These are phyloP conservation scores for Neoseiulus cucumeris DNA, from an alignment of 1,140 invertebrate genomes.

Conservation along the genomic window DNA sequence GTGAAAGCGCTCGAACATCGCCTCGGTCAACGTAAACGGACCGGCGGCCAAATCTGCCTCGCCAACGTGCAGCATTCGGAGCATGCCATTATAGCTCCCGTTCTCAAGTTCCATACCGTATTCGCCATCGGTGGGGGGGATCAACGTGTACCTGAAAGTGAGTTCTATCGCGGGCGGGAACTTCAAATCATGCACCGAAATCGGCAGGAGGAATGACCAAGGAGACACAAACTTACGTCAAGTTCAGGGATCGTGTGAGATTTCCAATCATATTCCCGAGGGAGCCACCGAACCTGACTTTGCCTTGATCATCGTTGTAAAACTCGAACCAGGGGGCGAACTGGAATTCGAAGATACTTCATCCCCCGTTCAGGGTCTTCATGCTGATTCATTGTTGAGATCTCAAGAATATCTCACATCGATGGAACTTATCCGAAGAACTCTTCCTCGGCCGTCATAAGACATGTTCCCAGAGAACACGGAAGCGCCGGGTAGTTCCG, in stretches of 20 bases:
- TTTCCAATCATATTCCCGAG: neutral
- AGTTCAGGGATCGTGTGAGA: neutral
- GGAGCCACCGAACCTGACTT: neutral
- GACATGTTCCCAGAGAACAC: too few species aligned
- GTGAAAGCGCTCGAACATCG: neutral
- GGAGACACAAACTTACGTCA: neutral
- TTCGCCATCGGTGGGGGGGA: neutral
- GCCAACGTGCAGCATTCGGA: neutral
- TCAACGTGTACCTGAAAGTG: neutral
- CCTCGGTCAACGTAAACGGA: neutral
- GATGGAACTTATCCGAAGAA: too few species aligned
- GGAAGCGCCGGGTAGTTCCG: too few species aligned
- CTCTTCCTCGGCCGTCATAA: too few species aligned
- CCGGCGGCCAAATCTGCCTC: neutral
- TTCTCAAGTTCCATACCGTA: neutral
- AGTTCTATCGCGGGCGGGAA: too few species aligned
- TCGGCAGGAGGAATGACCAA: neutral
- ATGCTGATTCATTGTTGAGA: too few species aligned
- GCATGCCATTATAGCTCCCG: neutral
- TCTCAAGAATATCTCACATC: too few species aligned
- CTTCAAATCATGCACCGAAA: too few species aligned
- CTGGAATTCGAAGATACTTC: neutral
- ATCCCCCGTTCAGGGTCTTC: too few species aligned
- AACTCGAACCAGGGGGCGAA: neutral
- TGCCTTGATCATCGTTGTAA: neutral